Percentiles rank a stretch among this genome's conserved stretches.
phyloP scores from a whole-genome alignment of 2,797 vertebrate species.

The Centropyge bicolor region DNA sequence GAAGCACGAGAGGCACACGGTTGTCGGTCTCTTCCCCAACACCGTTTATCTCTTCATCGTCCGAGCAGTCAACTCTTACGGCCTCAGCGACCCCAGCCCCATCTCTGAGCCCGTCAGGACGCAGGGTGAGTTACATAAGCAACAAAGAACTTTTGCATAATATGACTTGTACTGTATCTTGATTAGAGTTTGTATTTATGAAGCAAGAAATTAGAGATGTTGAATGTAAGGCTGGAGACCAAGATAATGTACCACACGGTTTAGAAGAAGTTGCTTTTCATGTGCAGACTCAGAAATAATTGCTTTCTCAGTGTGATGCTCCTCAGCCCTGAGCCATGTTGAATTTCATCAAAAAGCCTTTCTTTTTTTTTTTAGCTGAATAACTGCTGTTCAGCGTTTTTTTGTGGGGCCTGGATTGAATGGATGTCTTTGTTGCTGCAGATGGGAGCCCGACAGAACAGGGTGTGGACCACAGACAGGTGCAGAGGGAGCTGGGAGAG shows the following conservation, averaged over 20 bases:
- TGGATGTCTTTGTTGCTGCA: slow-evolving; percentile 60
- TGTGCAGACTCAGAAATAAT: slow-evolving; percentile 62
- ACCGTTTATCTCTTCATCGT: slow-evolving; percentile 95
- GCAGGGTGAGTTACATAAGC: slow-evolving; percentile 84
- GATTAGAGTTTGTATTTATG: slow-evolving; percentile 34
- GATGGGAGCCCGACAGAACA: slow-evolving; percentile 86
- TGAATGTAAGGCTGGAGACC: slow-evolving; percentile 27
- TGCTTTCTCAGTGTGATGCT: slow-evolving; percentile 70
- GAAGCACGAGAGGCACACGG: slow-evolving; percentile 90
- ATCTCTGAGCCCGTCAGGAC: slow-evolving; percentile 94
- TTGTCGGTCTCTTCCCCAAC: slow-evolving; percentile 89
- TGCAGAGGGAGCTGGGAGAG: slow-evolving; percentile 89
- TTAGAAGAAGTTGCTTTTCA: slow-evolving; percentile 52
- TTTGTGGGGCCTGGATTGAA: not conserved
- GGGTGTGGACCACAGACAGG: slow-evolving; percentile 88
- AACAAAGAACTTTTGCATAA: not conserved
- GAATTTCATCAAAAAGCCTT: slow-evolving; percentile 61
- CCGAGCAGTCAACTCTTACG: slow-evolving; percentile 90
- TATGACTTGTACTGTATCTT: not conserved
- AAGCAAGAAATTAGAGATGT: slow-evolving; percentile 29
- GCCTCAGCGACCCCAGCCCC: slow-evolving; percentile 94
- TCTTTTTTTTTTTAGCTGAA: slow-evolving; percentile 11
- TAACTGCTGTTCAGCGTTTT: slow-evolving; percentile 26
- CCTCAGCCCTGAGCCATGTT: slow-evolving; percentile 60
- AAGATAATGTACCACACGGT: slow-evolving; percentile 53